Percentiles rank a stretch among this genome's conserved stretches.
Conservation (phyloP, 2,888 invertebrate genomes). For the Prosapia bicincta region DNA sequence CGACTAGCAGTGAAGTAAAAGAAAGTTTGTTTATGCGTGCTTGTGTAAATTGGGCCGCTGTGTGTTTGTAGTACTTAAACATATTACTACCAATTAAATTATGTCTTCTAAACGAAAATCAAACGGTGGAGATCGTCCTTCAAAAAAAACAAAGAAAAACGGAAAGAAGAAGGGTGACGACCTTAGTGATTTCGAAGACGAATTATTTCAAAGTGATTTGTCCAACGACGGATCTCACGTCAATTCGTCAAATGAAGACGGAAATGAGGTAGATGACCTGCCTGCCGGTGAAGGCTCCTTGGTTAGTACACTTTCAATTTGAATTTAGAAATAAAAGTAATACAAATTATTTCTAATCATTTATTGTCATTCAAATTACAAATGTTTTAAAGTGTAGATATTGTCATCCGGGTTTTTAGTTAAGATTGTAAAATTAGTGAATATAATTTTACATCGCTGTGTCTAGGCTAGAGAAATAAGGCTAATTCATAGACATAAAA, state of each 20-base stretch:
- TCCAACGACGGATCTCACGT: conserved; percentile 41
- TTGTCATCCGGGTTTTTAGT: no score
- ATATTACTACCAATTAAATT: background rate
- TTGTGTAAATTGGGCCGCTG: background rate
- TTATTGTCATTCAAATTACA: no score
- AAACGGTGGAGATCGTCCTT: conserved; percentile 17
- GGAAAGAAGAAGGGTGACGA: conserved; percentile 44
- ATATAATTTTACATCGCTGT: no score
- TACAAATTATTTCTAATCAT: no score
- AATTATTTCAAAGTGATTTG: conserved; percentile 38
- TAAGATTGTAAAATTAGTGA: no score
- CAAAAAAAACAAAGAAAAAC: conserved; percentile 35
- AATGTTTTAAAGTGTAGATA: no score
- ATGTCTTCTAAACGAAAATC: conserved; percentile 34
- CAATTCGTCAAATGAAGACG: conserved; percentile 40
- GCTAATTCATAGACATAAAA: no score
- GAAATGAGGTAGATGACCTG: conserved; percentile 44
- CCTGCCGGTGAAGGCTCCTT: conserved; percentile 54
- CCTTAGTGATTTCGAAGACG: conserved; percentile 48
- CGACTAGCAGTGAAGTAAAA: conserved; percentile 10
- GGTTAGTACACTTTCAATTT: conserved; percentile 42
- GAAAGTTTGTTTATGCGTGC: conserved; percentile 18
- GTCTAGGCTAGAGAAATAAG: no score
- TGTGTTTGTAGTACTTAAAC: background rate
- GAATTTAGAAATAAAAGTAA: no score